phyloP scores from a whole-genome alignment of 35 echinoderm and acorn worm genomes.

The Holothuria glaberrima region DNA sequence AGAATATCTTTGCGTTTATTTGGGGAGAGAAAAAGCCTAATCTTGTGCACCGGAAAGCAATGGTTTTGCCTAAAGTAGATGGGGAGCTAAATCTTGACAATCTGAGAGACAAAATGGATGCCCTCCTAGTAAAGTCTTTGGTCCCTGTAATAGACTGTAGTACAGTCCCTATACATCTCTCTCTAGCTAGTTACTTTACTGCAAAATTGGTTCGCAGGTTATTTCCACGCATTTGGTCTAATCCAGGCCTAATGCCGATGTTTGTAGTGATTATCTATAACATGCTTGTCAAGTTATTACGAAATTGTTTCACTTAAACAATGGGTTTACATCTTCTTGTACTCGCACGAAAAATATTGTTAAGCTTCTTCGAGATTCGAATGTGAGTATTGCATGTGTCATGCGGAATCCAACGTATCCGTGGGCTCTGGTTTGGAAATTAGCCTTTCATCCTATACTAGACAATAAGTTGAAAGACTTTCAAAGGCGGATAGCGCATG shows the following conservation, averaged over 20 bases:
- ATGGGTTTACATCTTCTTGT: background rate
- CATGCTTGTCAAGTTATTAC: background rate
- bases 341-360: too few species aligned
- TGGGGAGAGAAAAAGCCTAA: background rate
- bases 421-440: background rate
- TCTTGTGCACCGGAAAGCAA: background rate
- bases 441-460: too few species aligned
- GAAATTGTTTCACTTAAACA: background rate
- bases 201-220: background rate
- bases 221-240: background rate
- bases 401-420: background rate
- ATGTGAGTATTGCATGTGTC: background rate
- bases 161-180: too few species aligned
- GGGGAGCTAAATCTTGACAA: too few species aligned
- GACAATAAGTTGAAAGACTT: too few species aligned
- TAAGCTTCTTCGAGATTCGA: too few species aligned
- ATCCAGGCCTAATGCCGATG: background rate
- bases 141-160: too few species aligned
- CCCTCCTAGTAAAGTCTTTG: too few species aligned
- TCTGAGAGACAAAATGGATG: too few species aligned
- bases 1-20: background rate
- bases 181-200: too few species aligned
- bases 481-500: too few species aligned
- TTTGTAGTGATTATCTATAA: background rate
- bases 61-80: too few species aligned